Evolutionary conservation across 1,140 invertebrate species (phyloP).

Genomic region (Holcopasites calliopsidis): DNA sequence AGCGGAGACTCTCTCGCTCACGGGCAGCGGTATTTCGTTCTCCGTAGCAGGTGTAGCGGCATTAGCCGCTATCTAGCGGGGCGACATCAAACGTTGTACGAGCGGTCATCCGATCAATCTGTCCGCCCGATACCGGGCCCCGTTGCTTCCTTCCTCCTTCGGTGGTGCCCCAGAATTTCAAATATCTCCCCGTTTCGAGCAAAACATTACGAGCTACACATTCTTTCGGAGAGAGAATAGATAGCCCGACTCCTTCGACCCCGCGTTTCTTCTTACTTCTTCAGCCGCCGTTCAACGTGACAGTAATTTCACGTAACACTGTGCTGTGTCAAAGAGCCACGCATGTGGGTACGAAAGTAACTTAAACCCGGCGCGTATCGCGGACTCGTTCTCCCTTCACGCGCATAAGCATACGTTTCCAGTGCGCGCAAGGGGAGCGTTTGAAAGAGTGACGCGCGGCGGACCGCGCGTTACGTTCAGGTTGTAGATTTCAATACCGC

Average conservation of each 20-base stretch:
- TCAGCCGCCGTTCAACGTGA: no score
- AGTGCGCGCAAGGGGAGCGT: slow-evolving; percentile 36
- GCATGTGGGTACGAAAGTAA: slow-evolving; percentile 56
- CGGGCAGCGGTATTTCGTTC: slow-evolving; percentile 3
- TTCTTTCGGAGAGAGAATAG: background rate
- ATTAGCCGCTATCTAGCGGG: slow-evolving; percentile 21
- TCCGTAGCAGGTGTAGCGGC: slow-evolving; percentile 34
- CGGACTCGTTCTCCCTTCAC: slow-evolving; percentile 50
- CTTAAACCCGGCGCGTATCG: slow-evolving; percentile 61
- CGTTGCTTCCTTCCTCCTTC: background rate
- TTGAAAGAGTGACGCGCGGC: slow-evolving; percentile 39
- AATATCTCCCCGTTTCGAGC: background rate
- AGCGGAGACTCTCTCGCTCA: slow-evolving; percentile 53
- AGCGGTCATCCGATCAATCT: slow-evolving; percentile 3
- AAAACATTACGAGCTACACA: background rate
- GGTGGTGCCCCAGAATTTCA: background rate
- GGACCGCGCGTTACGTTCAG: slow-evolving; percentile 40
- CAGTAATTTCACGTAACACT: slow-evolving; percentile 41
- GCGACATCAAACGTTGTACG: slow-evolving; percentile 39
- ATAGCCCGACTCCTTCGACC: background rate
- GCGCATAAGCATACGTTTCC: slow-evolving; percentile 49
- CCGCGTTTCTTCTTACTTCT: no score
- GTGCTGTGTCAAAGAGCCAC: slow-evolving; percentile 27
- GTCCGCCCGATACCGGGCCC: slow-evolving; percentile 16
- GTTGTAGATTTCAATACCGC: slow-evolving; percentile 42